Evolutionary conservation across 2,113 vertebrate genomes (phyloP).

Genomic region (Marmota monax): DNA sequence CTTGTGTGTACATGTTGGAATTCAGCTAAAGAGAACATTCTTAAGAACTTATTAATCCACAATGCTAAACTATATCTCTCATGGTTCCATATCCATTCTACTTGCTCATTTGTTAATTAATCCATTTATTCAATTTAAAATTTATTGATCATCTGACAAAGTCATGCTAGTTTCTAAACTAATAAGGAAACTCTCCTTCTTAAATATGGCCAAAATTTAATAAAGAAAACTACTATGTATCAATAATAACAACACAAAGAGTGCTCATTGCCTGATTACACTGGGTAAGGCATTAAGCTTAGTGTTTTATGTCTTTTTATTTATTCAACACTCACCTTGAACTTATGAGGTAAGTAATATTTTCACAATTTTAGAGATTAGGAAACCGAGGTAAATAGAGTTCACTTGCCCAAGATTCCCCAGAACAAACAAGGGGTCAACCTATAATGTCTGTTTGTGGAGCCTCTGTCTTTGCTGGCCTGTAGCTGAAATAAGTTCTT

Average conservation of each 20-base stretch:
- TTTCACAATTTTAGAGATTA: background rate
- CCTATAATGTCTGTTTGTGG: background rate
- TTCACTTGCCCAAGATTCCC: background rate
- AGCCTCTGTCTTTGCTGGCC: background rate
- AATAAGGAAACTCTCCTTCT: background rate
- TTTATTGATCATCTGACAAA: background rate
- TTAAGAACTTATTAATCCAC: background rate
- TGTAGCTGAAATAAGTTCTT: background rate
- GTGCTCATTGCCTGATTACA: background rate
- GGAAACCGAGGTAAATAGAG: background rate
- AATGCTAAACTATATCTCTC: background rate
- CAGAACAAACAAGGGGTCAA: background rate
- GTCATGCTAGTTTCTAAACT: background rate
- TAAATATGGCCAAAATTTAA: background rate
- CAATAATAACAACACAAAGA: background rate
- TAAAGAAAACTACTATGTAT: background rate
- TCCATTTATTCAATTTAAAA: background rate
- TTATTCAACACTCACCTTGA: background rate
- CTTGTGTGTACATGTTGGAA: background rate
- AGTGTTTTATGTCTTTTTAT: background rate
- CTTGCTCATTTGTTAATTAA: background rate
- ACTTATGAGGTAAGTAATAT: background rate
- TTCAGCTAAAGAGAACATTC: background rate
- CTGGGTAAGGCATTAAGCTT: background rate
- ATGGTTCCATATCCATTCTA: background rate